phyloP scores from a whole-genome alignment of 2,888 invertebrate genomes.

The Scrobipalpa atriplicella region DNA sequence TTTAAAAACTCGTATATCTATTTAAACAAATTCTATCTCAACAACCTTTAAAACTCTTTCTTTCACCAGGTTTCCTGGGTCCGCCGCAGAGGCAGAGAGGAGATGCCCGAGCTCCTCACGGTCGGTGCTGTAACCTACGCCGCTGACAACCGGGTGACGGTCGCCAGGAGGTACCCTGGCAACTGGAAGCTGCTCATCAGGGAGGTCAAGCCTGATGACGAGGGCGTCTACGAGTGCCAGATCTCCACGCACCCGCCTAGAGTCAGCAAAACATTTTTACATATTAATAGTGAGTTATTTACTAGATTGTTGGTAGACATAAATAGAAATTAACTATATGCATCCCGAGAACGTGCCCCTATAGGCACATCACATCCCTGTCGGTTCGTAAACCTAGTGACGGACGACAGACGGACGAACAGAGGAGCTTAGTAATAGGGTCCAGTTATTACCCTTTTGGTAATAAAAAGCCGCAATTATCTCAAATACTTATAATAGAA shows the following conservation, averaged over 20 bases:
- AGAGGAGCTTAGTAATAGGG: background rate
- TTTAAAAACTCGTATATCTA: no score
- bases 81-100: constrained; percentile 80
- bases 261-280: constrained; percentile 85
- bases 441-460: background rate
- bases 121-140: constrained; percentile 87
- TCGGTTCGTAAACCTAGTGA: no score
- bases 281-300: constrained; percentile 83
- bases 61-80: constrained; percentile 86
- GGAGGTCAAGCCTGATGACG: constrained; percentile 85
- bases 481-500: no score
- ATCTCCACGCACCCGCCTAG: constrained; percentile 88
- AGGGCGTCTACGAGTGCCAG: constrained; percentile 88
- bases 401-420: no score
- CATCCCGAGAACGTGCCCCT: no score
- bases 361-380: no score
- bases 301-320: background rate
- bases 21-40: no score
- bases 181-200: constrained; percentile 85
- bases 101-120: constrained; percentile 86
- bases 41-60: background rate
- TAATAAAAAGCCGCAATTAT: no score
- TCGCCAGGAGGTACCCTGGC: constrained; percentile 84
- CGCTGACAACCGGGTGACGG: constrained; percentile 85
- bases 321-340: no score